Evolutionary conservation across 2,113 vertebrate genomes (phyloP), one percentile per base, ranked within the genome.

Genomic region (Varanus komodoensis): DNA sequence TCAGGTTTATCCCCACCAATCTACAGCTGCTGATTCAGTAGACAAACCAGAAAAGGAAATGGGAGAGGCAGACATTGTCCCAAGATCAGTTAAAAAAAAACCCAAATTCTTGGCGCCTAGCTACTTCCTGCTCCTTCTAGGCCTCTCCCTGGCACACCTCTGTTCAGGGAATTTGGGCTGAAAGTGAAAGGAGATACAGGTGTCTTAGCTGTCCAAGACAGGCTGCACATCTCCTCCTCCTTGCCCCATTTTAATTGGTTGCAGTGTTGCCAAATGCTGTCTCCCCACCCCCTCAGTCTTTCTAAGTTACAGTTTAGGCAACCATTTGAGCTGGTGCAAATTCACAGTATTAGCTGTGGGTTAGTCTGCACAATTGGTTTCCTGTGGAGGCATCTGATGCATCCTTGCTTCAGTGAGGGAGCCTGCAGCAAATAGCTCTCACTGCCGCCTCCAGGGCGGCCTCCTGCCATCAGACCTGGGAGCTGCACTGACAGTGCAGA

Each of bases 101-200:
- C 12, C 38, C 54, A 77, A 21, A 74, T 82, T 83, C 34, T 84
- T 75, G 81, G 71, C 38, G 25, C 38, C 81, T 25, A 19, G 54
- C 54, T 38, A 74, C 54, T 89, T 89, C 69, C 87, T 83, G 80
- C 69, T 84, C 29, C 44, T 71, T 67, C 32, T 15, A 44, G 71
- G 81, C n/a, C 9, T 83, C 71, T n/a, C 52, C 69, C 73, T 34
- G 38, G n/a, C 34, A 57, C 44, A 77, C 11, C 44, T 64, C 32
- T 38, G 8, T 87, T 38, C 34, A 57, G 52, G 34, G 54, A 23
- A 64, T 78, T 19, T 17, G 19, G 3, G 25, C 69, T 44, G 29
- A 61, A n/a, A 73, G 44, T 38, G 50, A 50, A 32, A 12, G 14
- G 21, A 71, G 71, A 29, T n/a, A 25, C 32, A 15, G 29, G 14